A percentile compares a stretch with the other conserved stretches of the same genome.
phyloP scores from a whole-genome alignment of 2,797 vertebrate genomes.

The Gymnoscopelus braueri region DNA sequence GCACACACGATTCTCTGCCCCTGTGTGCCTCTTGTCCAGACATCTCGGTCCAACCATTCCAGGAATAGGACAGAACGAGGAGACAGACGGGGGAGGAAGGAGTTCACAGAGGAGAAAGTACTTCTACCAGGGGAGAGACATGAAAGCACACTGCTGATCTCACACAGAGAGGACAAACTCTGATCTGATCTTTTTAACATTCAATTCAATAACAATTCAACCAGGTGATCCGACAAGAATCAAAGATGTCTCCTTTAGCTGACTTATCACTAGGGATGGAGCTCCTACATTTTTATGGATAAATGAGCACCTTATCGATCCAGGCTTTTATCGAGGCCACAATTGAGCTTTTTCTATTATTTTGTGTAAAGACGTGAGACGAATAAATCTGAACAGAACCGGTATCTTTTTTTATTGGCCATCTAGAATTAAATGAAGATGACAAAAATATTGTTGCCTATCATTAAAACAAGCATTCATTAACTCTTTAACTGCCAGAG shows the following conservation, averaged over 20 bases:
- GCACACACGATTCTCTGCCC: constrained; percentile 47
- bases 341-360: too few species aligned
- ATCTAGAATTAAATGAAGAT: too few species aligned
- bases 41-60: constrained; percentile 57
- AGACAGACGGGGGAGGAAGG: constrained; percentile 21
- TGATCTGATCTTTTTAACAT: not conserved
- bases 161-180: not conserved
- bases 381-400: too few species aligned
- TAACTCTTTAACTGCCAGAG: too few species aligned
- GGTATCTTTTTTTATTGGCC: too few species aligned
- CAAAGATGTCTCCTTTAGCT: not conserved
- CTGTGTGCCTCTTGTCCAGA: constrained; percentile 55
- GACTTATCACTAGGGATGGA: too few species aligned
- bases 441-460: too few species aligned
- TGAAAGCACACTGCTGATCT: not conserved
- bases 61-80: constrained; percentile 30
- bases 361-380: too few species aligned
- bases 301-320: too few species aligned
- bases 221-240: not conserved
- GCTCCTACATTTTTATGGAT: too few species aligned
- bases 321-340: too few species aligned
- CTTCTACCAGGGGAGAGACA: constrained; percentile 6
- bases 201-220: not conserved
- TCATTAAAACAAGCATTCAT: too few species aligned
- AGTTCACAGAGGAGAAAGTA: constrained; percentile 8